phyloP scores from a whole-genome alignment of 1,140 invertebrate species.

The Plodia interpunctella region DNA sequence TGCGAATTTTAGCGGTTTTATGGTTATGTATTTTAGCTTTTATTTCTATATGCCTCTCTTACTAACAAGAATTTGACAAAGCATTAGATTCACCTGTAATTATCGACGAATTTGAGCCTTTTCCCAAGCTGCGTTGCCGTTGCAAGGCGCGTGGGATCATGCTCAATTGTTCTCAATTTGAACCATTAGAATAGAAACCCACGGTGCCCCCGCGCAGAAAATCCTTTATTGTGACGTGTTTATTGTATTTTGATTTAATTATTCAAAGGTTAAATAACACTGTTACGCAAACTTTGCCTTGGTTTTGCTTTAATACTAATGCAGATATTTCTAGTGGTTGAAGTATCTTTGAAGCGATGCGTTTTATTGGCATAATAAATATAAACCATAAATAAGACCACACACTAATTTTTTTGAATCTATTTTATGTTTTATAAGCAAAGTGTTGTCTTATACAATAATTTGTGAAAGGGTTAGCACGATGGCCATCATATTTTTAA shows the following conservation, averaged over 20 bases:
- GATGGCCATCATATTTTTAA: too few relatives aligned
- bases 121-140: not conserved
- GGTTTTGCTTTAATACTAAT: not conserved
- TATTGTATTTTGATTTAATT: slow-evolving; percentile 6
- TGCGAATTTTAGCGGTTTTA: too few relatives aligned
- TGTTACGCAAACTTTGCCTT: slow-evolving; percentile 1
- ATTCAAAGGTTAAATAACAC: not conserved
- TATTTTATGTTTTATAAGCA: too few relatives aligned
- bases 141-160: not conserved
- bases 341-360: not conserved
- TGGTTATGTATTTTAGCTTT: too few relatives aligned
- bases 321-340: not conserved
- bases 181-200: not conserved
- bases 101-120: not conserved
- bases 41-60: too few relatives aligned
- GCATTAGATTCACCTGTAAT: not conserved
- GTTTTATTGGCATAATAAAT: too few relatives aligned
- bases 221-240: not conserved
- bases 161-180: not conserved
- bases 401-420: too few relatives aligned
- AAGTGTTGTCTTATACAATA: too few relatives aligned
- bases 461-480: too few relatives aligned
- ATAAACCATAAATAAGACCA: too few relatives aligned
- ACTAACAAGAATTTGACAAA: too few relatives aligned
- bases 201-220: not conserved